A percentile compares a stretch with the other conserved stretches of the same genome.
Conservation (phyloP, 2,113 vertebrate species). For the Theropithecus gelada region DNA sequence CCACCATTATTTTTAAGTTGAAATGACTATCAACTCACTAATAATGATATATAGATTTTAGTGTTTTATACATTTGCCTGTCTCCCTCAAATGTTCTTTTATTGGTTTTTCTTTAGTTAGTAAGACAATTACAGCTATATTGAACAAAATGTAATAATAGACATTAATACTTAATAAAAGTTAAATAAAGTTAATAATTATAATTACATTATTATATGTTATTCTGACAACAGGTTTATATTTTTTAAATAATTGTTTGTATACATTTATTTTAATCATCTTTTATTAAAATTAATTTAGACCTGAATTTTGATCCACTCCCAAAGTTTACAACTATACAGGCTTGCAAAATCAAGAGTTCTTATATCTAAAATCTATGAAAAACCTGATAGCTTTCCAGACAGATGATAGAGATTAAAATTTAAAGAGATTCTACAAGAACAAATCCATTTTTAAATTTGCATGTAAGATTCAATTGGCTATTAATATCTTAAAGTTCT, state of each 20-base stretch:
- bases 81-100: background rate
- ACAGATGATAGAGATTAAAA: background rate
- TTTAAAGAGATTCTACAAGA: background rate
- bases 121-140: background rate
- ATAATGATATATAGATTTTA: background rate
- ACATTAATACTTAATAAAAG: background rate
- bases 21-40: background rate
- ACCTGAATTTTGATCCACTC: background rate
- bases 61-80: background rate
- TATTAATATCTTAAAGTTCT: background rate
- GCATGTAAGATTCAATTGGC: background rate
- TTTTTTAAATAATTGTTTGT: background rate
- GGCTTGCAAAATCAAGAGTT: background rate
- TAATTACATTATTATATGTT: background rate
- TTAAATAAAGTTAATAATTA: conserved; percentile 23
- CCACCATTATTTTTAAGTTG: background rate
- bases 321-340: background rate
- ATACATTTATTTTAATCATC: background rate
- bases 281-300: background rate
- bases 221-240: background rate
- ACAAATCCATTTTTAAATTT: background rate
- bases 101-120: background rate
- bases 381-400: background rate
- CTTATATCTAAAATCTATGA: background rate
- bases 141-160: background rate